Percentiles rank a stretch among this genome's conserved stretches.
These are phyloP conservation scores for Saimiri boliviensis DNA, from an alignment of 2,113 vertebrate genomes.

Conservation along the genomic window DNA sequence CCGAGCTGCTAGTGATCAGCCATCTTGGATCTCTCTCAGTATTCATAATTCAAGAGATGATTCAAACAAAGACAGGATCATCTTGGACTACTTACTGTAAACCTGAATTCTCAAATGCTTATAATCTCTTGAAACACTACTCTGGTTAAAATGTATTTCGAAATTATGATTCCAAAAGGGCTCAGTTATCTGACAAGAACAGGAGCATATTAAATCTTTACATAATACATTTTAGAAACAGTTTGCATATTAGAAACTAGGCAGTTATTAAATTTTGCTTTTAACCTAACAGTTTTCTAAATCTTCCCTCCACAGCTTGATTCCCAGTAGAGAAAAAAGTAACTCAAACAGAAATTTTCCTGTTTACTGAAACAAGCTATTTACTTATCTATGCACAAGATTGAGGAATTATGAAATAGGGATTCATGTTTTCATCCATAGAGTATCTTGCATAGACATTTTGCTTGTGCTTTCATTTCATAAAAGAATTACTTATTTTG, in stretches of 20 bases:
- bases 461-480: constrained; percentile 45
- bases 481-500: constrained; percentile 38
- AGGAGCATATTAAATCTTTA: constrained; percentile 56
- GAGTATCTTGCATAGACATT: neutral
- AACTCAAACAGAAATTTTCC: constrained; percentile 37
- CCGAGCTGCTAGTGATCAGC: too few relatives aligned
- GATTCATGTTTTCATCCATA: neutral
- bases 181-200: constrained; percentile 56
- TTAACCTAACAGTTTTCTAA: constrained; percentile 58
- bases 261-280: constrained; percentile 58
- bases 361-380: constrained; percentile 35
- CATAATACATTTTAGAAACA: constrained; percentile 57
- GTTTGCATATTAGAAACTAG: constrained; percentile 26
- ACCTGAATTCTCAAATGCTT: constrained; percentile 51
- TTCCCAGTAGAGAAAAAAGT: constrained; percentile 24
- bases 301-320: constrained; percentile 53
- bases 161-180: constrained; percentile 52
- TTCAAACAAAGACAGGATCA: constrained; percentile 51
- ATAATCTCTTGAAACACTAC: constrained; percentile 54
- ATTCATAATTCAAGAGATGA: constrained; percentile 39
- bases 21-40: too few relatives aligned
- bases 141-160: constrained; percentile 31
- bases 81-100: constrained; percentile 32
- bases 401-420: constrained; percentile 8
- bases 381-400: constrained; percentile 40